Conservation (phyloP, 2,888 invertebrate species). For the Tigriopus californicus region DNA sequence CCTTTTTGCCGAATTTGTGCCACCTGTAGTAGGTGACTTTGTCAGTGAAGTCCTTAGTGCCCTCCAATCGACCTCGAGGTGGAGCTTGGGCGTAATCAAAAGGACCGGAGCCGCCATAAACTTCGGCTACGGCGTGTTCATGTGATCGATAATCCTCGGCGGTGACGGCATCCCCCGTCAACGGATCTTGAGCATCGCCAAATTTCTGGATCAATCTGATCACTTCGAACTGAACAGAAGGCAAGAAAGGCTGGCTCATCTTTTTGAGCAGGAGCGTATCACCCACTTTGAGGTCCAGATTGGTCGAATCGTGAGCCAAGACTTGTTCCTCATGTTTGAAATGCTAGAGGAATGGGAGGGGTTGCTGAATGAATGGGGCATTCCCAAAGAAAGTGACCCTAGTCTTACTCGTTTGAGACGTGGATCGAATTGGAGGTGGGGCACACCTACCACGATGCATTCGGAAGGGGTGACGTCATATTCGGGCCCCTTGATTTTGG, state of each 20-base stretch:
- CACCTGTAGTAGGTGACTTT: background rate
- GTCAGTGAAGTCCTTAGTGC: background rate
- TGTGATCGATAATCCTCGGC: background rate
- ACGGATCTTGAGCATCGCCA: background rate
- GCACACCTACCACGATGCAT: no score
- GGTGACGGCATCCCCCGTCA: background rate
- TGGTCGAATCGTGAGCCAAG: no score
- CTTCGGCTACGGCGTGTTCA: background rate
- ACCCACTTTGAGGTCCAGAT: background rate
- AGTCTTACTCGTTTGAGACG: no score
- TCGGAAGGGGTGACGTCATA: no score
- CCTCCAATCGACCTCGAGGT: background rate
- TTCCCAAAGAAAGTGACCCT: no score
- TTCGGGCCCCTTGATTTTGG: no score
- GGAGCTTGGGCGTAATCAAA: slow-evolving; percentile 3
- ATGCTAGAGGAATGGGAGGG: no score
- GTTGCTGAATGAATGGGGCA: no score
- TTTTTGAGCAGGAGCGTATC: background rate
- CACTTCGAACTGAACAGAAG: background rate
- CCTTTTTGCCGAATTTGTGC: background rate
- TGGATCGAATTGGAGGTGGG: no score
- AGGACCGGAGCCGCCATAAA: background rate
- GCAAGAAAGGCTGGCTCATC: background rate
- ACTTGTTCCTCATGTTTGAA: no score
- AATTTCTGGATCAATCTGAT: background rate